These are phyloP conservation scores for Chaenogobius annularis DNA, from an alignment of 2,113 vertebrate species.

Conservation along the genomic window DNA sequence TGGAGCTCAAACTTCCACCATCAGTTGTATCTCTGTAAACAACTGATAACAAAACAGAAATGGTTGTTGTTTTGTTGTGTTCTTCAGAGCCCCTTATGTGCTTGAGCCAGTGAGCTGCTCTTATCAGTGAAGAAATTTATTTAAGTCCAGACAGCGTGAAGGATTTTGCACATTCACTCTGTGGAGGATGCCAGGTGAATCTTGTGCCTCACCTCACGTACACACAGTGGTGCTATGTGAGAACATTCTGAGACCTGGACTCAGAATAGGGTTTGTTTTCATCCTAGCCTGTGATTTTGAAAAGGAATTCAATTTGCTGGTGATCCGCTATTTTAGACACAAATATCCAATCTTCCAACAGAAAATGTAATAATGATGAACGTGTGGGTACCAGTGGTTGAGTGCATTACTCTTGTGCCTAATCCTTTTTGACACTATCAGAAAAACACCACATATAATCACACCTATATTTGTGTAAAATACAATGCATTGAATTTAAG, in stretches of 20 bases:
- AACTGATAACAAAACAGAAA: constrained; percentile 21
- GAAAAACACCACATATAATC: no score
- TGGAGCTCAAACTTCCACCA: not conserved
- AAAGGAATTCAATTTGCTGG: not conserved
- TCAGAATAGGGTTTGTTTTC: not conserved
- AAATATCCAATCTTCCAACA: not conserved
- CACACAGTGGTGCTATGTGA: not conserved
- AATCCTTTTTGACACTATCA: not conserved
- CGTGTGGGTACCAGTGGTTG: not conserved
- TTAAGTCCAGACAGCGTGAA: constrained; percentile 71
- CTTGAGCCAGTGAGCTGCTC: constrained; percentile 70
- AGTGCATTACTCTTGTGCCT: not conserved
- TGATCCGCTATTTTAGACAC: not conserved
- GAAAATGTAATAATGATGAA: not conserved
- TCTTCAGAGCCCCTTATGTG: constrained; percentile 32
- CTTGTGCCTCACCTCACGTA: constrained; percentile 18
- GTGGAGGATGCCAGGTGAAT: constrained; percentile 44
- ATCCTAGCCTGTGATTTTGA: not conserved
- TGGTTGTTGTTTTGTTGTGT: constrained; percentile 34
- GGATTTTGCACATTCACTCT: constrained; percentile 47
- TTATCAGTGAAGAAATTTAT: constrained; percentile 76
- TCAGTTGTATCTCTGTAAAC: constrained; percentile 7
- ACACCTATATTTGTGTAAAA: no score
- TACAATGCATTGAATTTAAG: no score
- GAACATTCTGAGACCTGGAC: not conserved